Conservation (phyloP, 2,888 invertebrate species). For the Fragum sueziense region DNA sequence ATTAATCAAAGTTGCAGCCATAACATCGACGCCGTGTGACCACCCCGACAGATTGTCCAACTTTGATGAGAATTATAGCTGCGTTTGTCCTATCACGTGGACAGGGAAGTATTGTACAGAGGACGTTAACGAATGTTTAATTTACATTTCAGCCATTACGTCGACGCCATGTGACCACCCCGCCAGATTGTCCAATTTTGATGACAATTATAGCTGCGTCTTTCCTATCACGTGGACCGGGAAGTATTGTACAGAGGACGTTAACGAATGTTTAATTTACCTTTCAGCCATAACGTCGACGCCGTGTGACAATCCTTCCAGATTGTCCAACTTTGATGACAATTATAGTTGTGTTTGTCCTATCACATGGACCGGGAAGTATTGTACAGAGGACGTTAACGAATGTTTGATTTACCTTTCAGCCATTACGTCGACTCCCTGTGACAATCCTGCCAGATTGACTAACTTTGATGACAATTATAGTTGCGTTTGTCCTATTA, state of each 20-base stretch:
- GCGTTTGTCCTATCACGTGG: no score
- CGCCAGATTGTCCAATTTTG: not conserved
- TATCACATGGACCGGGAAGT: not conserved
- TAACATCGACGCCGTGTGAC: no score
- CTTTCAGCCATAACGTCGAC: not conserved
- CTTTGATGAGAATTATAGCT: no score
- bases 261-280: not conserved
- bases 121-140: not conserved
- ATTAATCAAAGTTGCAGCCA: no score
- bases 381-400: constrained; percentile 11
- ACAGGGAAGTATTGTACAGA: not conserved
- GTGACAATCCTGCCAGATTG: no score
- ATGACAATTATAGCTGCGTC: not conserved
- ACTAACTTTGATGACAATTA: no score
- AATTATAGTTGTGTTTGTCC: constrained; percentile 13
- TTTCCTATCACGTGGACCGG: not conserved
- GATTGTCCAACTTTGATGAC: constrained; percentile 2
- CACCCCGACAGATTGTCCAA: no score
- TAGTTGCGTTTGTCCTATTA: no score
- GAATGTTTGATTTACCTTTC: no score
- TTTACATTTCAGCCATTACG: not conserved
- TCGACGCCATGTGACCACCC: not conserved
- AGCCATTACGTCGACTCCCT: no score
- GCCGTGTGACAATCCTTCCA: not conserved
- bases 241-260: not conserved